Percentiles rank a stretch among this genome's conserved stretches.
phyloP scores from a whole-genome alignment of 2,113 vertebrate species.

The Tenebrosternarchus preto region DNA sequence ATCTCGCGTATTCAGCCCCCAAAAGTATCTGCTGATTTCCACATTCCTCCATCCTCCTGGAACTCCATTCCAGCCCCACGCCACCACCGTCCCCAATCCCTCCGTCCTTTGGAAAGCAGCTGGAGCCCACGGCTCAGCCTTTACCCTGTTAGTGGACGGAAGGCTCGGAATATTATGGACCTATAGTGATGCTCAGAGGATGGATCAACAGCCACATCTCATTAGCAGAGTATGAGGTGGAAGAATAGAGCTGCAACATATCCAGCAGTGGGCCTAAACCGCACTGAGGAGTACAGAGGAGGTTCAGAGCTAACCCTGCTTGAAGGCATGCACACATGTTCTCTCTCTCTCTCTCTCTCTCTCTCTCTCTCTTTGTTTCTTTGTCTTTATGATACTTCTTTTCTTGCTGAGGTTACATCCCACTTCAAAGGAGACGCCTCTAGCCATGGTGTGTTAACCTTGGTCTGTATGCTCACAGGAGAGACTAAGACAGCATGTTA shows the following conservation, averaged over 20 bases:
- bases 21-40: too few species aligned
- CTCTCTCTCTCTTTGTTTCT: slow-evolving; percentile 56
- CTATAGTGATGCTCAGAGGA: slow-evolving; percentile 21
- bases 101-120: slow-evolving; percentile 13
- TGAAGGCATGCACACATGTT: slow-evolving; percentile 55
- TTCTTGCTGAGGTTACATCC: slow-evolving; percentile 42
- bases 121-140: slow-evolving; percentile 18
- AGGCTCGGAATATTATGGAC: background rate
- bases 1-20: too few species aligned
- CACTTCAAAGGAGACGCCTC: slow-evolving; percentile 72
- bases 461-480: slow-evolving; percentile 64
- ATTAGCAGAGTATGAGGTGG: slow-evolving; percentile 31
- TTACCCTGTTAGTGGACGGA: background rate
- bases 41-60: slow-evolving; percentile 12
- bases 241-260: background rate
- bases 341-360: slow-evolving; percentile 61
- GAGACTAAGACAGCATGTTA: slow-evolving; percentile 59
- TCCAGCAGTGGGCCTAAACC: background rate
- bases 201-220: slow-evolving; percentile 39
- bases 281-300: background rate
- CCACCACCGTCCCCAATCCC: slow-evolving; percentile 21
- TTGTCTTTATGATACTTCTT: slow-evolving; percentile 57
- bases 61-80: background rate
- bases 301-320: slow-evolving; percentile 35
- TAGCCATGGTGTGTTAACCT: slow-evolving; percentile 68